Base-by-base conservation (phyloP, 2,888 invertebrate species). In the Hyposoter dolosus region DNA sequence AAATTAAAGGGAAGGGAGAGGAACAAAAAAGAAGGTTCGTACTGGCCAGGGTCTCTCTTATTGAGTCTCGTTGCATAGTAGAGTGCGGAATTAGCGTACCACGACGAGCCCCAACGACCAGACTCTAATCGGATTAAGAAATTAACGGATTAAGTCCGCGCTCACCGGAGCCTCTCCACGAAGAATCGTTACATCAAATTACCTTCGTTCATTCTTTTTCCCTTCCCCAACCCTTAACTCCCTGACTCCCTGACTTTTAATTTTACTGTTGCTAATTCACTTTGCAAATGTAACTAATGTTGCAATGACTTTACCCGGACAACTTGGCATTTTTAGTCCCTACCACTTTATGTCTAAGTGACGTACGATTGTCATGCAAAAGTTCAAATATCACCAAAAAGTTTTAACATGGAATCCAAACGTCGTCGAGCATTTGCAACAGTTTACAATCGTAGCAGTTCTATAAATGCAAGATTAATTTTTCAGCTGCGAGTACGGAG, bases 71-170 rank as follows among this genome's bases (percentile, higher is more conserved):
- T 65, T 76, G 75, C 75, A 79, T 69, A 75, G 47, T 23, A 19
- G 63, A 72, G 43, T 63, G 50, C 69, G 71, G 77, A 82, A 82
- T 82, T 82, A 82, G 77, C 82, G 65, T 78, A 74, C 63, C 17
- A 19, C 78, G 75, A 79, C n/a, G 82, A 53, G 53, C 77, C 45
- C 63, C 53, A 45, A 5, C 45, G 71, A 69, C 78, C 45, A 82
- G 69, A 23, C 75, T 65, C 69, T 19, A 79, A 82, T 82, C 78
- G 82, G 82, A 82, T 85, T 85, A 82, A 75, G 82, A 82, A 85
- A 85, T 82, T 82, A 85, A 78, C 82, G 82, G 85, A 79, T 82
- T 75, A 82, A 85, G 78, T 47, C 56, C 50, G 65, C 28, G 47
- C 79, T 60, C 28, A 12, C 32, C 6, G 74, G 72, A 63, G 19